Evolutionary conservation across 2,797 vertebrate genomes (phyloP), one percentile per base, ranked within the genome.

Genomic region (Hydrocynus forskahlii): DNA sequence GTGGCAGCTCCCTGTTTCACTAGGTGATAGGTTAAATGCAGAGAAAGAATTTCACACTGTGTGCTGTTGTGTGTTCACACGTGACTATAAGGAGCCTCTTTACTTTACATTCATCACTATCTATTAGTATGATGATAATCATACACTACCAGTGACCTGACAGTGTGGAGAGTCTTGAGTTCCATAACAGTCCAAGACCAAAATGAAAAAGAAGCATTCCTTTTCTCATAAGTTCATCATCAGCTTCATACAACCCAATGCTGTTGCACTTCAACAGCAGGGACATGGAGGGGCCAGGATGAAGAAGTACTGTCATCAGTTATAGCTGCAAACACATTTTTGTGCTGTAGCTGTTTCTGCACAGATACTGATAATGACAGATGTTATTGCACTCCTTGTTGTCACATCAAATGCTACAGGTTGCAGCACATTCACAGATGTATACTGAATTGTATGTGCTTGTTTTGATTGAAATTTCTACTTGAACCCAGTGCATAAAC

Each of bases 281-380:
- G 16, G 55, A 16, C 25, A 59, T 5, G 16, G 21, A 76, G 50
- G 40, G 52, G 54, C n/a, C 8, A 70, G 23, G 8, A 64, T 75
- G 45, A 38, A 68, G 64, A 74, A 79, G 70, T 62, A 60, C 54
- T 25, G 48, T 68, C 54, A 68, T 75, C 71, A 59, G 10, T 60
- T 48, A 75, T 21, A 7, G 21, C 21, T 35, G 64, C 7, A 59
- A 68, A 73, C 72, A 75, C 35, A 64, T 59, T 9, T 67, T 17
- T 23, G 25, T 1, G 0, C 48, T 55, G 13, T 25, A 63, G 25
- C 23, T 29, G 12, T 63, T 35, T 35, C 60, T 63, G 23, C 13
- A 35, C 25, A 63, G 23, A 13, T 16, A 25, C 7, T 14, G 23
- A 25, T 21, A 63, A 29, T 29, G 25, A 60, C 4, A n/a, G 70